These are phyloP conservation scores for Peromyscus eremicus DNA, from an alignment of 2,797 vertebrate species.

Conservation along the genomic window DNA sequence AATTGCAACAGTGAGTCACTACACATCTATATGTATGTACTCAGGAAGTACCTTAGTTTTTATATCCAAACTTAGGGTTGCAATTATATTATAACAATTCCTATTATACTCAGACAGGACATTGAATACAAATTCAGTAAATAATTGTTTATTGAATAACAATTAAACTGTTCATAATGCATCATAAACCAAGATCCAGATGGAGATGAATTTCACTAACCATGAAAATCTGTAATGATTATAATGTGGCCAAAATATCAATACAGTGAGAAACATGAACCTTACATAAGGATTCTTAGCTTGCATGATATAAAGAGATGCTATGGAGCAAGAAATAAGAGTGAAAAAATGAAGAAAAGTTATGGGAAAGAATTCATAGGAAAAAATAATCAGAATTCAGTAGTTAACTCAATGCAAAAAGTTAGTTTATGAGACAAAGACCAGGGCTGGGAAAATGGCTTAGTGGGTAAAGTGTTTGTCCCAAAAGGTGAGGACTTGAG, in stretches of 20 bases:
- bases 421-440: background rate
- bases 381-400: background rate
- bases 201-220: background rate
- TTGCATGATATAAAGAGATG: background rate
- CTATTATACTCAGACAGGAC: background rate
- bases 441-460: background rate
- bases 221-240: background rate
- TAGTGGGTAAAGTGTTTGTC: background rate
- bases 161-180: background rate
- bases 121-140: constrained; percentile 40
- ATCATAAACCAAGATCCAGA: background rate
- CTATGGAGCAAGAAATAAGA: background rate
- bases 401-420: background rate
- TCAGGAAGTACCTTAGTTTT: background rate
- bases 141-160: constrained; percentile 42
- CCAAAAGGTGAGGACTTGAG: background rate
- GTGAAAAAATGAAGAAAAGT: background rate
- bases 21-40: constrained; percentile 57
- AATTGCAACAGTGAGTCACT: constrained; percentile 59
- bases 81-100: constrained; percentile 50
- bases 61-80: background rate
- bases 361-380: background rate
- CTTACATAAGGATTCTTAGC: background rate
- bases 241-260: background rate
- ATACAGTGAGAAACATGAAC: background rate